Evolutionary conservation across 2,888 invertebrate genomes (phyloP), one percentile per base, ranked within the genome.

Genomic region (Drosophila nr. fundita): DNA sequence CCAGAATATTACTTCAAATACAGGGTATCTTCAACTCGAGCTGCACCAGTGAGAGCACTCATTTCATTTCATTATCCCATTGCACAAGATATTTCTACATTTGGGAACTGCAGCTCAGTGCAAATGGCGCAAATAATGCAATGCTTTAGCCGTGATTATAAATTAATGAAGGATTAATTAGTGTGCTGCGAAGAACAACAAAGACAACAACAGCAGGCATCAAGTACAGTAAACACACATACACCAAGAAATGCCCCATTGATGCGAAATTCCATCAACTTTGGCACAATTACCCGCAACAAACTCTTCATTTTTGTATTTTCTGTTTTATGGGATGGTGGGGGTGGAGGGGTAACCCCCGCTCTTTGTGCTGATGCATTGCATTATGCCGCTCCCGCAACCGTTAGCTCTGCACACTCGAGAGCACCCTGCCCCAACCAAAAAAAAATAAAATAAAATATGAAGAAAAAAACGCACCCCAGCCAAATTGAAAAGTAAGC

Each of bases 401-500:
- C 70, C 32, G 74, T 80, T 69, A 80, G 71, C 72, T 65, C 54
- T 21, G 53, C 53, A 36, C 73, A 50, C 34, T 53, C 36, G 32
- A 32, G 10, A 32, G 32, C 32, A 32, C 32, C 32, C 42, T 24
- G 13, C 6, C 42, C 42, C 11, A 13, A 42, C n/a, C 15, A 27
- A 48, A 48, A 13, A 24, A 13, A 13, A 27, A 5, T 24, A n/a
- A 24, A 32, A 54, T 0, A 27, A 27, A 27, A 27, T 5, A 4
- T 5, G 27, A 24, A 24, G 30, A 0, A 4, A 55, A 34, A 38
- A 30, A 13, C 30, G 24, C 49, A 24, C 34, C 57, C 59, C 8
- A 32, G 60, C 55, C 50, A 83, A 85, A 84, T 84, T 87, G 84
- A 80, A 84, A 87, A 77, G 84, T 84, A 87, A 87, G 82, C 87